Conservation (phyloP, 2,113 vertebrate genomes). For the Synodontis membranacea region DNA sequence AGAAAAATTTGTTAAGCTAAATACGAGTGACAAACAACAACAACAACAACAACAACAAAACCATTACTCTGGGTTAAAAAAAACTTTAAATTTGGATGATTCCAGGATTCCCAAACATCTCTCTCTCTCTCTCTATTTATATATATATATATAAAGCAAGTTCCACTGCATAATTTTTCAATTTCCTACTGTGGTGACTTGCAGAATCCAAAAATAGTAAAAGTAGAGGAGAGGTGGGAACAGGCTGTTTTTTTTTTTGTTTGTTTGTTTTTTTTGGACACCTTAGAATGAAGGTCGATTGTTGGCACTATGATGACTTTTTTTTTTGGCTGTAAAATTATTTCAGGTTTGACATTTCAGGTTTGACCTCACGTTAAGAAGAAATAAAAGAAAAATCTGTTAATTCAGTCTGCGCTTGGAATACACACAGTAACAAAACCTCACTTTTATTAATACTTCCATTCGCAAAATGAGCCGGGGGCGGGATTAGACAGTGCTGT, state of each 20-base stretch:
- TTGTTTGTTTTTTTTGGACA: not conserved
- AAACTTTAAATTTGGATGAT: too few species aligned
- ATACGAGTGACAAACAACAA: too few species aligned
- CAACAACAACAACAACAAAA: not conserved
- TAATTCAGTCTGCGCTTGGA: not conserved
- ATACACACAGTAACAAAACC: not conserved
- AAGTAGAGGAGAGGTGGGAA: not conserved
- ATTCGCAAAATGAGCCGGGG: not conserved
- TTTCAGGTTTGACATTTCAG: not conserved
- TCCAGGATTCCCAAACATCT: not conserved
- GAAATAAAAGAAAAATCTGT: not conserved
- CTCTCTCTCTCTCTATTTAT: not conserved
- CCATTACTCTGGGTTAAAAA: not conserved
- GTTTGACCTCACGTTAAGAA: not conserved
- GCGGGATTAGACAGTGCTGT: not conserved
- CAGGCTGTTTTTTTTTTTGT: not conserved
- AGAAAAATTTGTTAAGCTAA: too few species aligned
- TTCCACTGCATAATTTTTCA: not conserved
- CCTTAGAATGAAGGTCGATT: not conserved
- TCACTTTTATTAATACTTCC: not conserved
- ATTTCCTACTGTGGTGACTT: not conserved
- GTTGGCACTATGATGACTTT: not conserved
- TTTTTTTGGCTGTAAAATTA: not conserved
- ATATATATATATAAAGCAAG: not conserved
- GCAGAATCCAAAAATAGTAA: not conserved